Conservation (phyloP, 2,888 invertebrate genomes). For the Boloria euphrosyne region DNA sequence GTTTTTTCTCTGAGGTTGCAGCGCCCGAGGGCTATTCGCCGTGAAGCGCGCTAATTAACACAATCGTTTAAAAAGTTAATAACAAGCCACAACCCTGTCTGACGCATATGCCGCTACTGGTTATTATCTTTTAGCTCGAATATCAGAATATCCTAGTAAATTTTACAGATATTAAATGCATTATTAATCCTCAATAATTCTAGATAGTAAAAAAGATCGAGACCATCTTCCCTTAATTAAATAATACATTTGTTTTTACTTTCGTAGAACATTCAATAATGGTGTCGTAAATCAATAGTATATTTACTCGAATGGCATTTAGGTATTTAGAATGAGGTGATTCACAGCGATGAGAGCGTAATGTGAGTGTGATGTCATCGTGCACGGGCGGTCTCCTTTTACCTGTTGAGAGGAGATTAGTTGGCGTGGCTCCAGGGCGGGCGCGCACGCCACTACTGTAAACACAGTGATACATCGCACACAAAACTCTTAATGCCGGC, state of each 20-base stretch:
- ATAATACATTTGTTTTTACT: too few relatives aligned
- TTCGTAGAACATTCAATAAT: not conserved
- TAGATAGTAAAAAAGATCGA: not conserved
- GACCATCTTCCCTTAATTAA: not conserved
- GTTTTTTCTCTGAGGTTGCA: constrained; percentile 57
- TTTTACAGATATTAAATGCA: constrained; percentile 9
- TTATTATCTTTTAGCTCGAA: constrained; percentile 41
- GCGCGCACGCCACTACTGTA: constrained; percentile 55
- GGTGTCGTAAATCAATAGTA: constrained; percentile 7
- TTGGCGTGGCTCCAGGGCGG: constrained; percentile 67
- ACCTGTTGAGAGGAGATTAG: constrained; percentile 73
- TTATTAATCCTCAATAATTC: constrained; percentile 2
- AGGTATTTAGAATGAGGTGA: constrained; percentile 70
- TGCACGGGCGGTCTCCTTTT: constrained; percentile 61
- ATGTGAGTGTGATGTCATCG: constrained; percentile 67
- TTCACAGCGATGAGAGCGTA: constrained; percentile 56
- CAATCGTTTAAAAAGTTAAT: constrained; percentile 79
- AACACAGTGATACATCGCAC: constrained; percentile 52
- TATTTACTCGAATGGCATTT: constrained; percentile 33
- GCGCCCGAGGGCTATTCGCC: constrained; percentile 61
- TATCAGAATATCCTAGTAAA: constrained; percentile 39
- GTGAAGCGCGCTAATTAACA: constrained; percentile 74
- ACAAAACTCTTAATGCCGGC: constrained; percentile 46
- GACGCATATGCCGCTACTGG: constrained; percentile 61
- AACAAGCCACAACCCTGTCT: constrained; percentile 68